A percentile compares a stretch with the other conserved stretches of the same genome.
These are phyloP conservation scores for Cheirogaleus medius DNA, from an alignment of 2,113 vertebrate genomes.

Conservation along the genomic window DNA sequence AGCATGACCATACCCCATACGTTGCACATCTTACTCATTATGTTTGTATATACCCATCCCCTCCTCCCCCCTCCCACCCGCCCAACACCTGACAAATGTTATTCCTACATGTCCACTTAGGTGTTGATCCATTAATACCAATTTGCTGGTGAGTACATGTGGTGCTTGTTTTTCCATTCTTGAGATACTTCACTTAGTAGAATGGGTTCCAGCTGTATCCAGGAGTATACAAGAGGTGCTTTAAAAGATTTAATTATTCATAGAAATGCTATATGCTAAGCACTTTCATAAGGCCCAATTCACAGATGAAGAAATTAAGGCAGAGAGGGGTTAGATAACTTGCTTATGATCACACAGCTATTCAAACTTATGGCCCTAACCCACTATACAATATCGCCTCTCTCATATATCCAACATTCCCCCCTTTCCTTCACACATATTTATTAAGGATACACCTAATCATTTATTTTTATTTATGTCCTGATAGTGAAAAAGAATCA, in stretches of 20 bases:
- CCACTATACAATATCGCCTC: background rate
- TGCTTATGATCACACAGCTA: background rate
- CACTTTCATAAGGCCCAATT: background rate
- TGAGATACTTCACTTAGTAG: too few relatives aligned
- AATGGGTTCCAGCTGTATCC: too few relatives aligned
- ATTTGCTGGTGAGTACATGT: too few relatives aligned
- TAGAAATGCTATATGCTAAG: background rate
- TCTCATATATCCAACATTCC: background rate
- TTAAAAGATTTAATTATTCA: background rate
- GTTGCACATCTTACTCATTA: too few relatives aligned
- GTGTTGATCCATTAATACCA: too few relatives aligned
- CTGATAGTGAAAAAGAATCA: background rate
- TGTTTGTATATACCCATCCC: too few relatives aligned
- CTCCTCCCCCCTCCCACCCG: too few relatives aligned
- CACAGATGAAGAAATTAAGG: background rate
- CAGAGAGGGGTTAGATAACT: background rate
- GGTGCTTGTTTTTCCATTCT: too few relatives aligned
- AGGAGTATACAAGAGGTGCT: too few relatives aligned
- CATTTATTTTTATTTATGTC: background rate
- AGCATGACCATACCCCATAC: too few relatives aligned
- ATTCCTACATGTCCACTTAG: too few relatives aligned
- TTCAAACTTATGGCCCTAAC: background rate
- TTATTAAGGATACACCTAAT: background rate
- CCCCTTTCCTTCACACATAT: background rate
- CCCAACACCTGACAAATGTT: too few relatives aligned